Evolutionary conservation across 2,888 invertebrate genomes (phyloP).

Genomic region (Tetragonisca angustula): DNA sequence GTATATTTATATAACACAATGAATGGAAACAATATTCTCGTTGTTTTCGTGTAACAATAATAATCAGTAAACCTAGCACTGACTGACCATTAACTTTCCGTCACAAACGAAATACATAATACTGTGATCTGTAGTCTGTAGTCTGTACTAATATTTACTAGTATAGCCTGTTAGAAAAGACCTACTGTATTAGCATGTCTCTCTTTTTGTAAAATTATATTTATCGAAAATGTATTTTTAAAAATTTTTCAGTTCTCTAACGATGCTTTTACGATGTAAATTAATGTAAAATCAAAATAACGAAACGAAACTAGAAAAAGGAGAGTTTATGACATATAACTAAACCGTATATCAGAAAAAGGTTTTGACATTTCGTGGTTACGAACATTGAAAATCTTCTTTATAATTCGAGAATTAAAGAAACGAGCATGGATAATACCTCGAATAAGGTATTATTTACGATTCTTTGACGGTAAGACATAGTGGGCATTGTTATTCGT

Average conservation of each 20-base stretch:
- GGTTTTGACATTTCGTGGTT: slow-evolving; percentile 58
- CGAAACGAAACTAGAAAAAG: neutral
- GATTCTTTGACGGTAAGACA: neutral
- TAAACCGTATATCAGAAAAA: slow-evolving; percentile 7
- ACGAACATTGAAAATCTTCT: neutral
- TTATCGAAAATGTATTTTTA: slow-evolving; percentile 1
- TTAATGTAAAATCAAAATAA: slow-evolving; percentile 11
- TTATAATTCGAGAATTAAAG: neutral
- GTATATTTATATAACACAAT: neutral
- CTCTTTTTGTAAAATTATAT: slow-evolving; percentile 7
- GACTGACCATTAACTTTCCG: slow-evolving; percentile 41
- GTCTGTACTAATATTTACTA: slow-evolving; percentile 46
- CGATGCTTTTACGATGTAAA: slow-evolving; percentile 9
- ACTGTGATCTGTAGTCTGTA: too few relatives aligned
- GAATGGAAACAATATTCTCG: neutral
- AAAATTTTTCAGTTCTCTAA: slow-evolving; percentile 1
- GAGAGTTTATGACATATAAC: neutral
- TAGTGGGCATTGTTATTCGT: neutral
- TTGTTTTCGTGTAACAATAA: neutral
- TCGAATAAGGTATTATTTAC: slow-evolving; percentile 67
- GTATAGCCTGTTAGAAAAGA: slow-evolving; percentile 5
- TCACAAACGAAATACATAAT: slow-evolving; percentile 11
- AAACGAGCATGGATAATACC: slow-evolving; percentile 66
- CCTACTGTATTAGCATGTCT: slow-evolving; percentile 3
- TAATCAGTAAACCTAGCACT: slow-evolving; percentile 25